Evolutionary conservation across 2,888 invertebrate genomes (phyloP).

Genomic region (Euspilapteryx auroguttella): DNA sequence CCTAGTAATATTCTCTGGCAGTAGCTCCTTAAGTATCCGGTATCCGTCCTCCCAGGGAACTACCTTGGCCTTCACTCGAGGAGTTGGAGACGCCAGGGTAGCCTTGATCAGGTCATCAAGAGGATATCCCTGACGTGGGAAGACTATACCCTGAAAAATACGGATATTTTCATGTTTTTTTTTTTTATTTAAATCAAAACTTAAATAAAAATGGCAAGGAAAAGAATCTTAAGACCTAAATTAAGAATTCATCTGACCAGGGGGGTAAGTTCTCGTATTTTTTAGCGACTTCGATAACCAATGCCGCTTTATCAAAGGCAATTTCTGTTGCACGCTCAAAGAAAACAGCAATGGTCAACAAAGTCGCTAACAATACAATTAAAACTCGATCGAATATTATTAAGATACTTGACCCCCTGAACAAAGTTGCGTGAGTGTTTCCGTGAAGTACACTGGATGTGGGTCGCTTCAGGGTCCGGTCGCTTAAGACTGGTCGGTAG

Average conservation of each 20-base stretch:
- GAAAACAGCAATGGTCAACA: too few relatives aligned
- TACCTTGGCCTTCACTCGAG: slow-evolving; percentile 26
- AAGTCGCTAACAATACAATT: too few relatives aligned
- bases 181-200: background rate
- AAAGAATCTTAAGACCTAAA: background rate
- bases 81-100: slow-evolving; percentile 16
- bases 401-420: too few relatives aligned
- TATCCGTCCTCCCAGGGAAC: slow-evolving; percentile 35
- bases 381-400: background rate
- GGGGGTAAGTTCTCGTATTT: too few relatives aligned
- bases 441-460: too few relatives aligned
- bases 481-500: background rate
- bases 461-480: too few relatives aligned
- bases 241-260: background rate
- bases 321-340: too few relatives aligned
- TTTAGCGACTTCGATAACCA: too few relatives aligned
- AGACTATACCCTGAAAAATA: slow-evolving; percentile 29
- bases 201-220: background rate
- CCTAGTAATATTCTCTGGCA: too few relatives aligned
- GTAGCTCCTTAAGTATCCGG: slow-evolving; percentile 23
- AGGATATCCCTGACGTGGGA: slow-evolving; percentile 36
- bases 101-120: slow-evolving; percentile 31
- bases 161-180: too few relatives aligned
- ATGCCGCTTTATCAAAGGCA: too few relatives aligned
- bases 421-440: too few relatives aligned